phyloP scores from a whole-genome alignment of 2,888 invertebrate genomes.

The Hypomecis atomaria region DNA sequence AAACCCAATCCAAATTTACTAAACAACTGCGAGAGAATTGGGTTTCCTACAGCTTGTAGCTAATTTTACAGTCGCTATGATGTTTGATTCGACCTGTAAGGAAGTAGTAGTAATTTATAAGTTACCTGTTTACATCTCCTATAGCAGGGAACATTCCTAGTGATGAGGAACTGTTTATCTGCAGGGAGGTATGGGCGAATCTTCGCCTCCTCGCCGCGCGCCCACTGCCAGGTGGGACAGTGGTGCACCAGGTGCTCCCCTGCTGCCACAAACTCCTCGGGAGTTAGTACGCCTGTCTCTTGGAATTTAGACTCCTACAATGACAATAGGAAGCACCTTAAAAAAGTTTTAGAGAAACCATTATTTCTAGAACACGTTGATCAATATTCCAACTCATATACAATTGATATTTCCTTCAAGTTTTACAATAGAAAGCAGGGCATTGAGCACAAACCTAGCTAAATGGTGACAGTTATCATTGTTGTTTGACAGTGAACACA shows the following conservation, averaged over 20 bases:
- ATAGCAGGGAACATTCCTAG: constrained; percentile 98
- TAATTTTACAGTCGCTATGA: neutral
- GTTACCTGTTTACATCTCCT: constrained; percentile 95
- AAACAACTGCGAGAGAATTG: too few relatives aligned
- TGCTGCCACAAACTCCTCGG: constrained; percentile 99
- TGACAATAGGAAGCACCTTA: neutral
- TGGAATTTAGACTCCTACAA: constrained; percentile 97
- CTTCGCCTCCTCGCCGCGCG: constrained; percentile 95
- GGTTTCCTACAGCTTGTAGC: too few relatives aligned
- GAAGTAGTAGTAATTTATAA: too few relatives aligned
- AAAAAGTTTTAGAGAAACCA: too few relatives aligned
- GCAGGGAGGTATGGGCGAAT: constrained; percentile 94
- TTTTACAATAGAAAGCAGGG: neutral
- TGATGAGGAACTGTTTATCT: constrained; percentile 98
- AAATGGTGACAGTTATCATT: too few relatives aligned
- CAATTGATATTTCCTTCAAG: too few relatives aligned
- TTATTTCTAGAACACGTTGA: too few relatives aligned
- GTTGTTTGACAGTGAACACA: neutral
- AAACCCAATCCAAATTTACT: too few relatives aligned
- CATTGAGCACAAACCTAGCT: neutral
- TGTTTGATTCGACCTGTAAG: too few relatives aligned
- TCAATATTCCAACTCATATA: too few relatives aligned
- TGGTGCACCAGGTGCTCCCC: constrained; percentile 99
- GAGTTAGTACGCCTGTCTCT: constrained; percentile 99
- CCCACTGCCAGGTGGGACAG: constrained; percentile 99